Evolutionary conservation across 2,797 vertebrate species (phyloP).

Genomic region (Glossophaga mutica): DNA sequence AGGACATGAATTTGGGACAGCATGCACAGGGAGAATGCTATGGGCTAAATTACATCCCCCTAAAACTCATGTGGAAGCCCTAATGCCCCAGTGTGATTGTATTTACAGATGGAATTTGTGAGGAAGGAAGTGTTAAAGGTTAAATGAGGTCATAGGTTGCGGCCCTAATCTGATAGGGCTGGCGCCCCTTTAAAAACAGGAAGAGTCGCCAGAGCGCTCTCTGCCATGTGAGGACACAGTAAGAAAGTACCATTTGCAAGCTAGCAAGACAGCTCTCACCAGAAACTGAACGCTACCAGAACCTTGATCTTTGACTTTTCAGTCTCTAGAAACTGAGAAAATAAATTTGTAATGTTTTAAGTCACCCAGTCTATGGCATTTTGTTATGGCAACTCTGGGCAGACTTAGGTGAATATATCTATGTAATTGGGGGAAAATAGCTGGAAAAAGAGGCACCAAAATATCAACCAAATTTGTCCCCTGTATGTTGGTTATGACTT

Average conservation of each 20-base stretch:
- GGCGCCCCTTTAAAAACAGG: background rate
- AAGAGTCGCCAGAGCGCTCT: background rate
- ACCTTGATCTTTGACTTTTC: background rate
- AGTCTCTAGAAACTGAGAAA: background rate
- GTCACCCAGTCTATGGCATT: background rate
- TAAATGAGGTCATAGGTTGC: background rate
- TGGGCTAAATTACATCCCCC: background rate
- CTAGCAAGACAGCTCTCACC: background rate
- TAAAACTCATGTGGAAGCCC: background rate
- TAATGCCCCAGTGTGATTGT: background rate
- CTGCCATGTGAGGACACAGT: background rate
- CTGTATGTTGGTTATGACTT: background rate
- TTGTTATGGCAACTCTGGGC: background rate
- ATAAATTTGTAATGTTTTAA: background rate
- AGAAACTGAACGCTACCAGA: background rate
- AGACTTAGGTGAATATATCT: background rate
- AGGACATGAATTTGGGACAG: background rate
- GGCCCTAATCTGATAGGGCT: background rate
- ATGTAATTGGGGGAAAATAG: background rate
- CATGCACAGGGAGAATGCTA: background rate
- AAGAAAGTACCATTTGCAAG: background rate
- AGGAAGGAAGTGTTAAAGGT: background rate
- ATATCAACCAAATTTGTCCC: constrained; percentile 18
- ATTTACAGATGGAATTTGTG: background rate
- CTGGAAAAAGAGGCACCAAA: background rate